Evolutionary conservation across 23 tunicate species (phyloP).

Genomic region (Styela clava): DNA sequence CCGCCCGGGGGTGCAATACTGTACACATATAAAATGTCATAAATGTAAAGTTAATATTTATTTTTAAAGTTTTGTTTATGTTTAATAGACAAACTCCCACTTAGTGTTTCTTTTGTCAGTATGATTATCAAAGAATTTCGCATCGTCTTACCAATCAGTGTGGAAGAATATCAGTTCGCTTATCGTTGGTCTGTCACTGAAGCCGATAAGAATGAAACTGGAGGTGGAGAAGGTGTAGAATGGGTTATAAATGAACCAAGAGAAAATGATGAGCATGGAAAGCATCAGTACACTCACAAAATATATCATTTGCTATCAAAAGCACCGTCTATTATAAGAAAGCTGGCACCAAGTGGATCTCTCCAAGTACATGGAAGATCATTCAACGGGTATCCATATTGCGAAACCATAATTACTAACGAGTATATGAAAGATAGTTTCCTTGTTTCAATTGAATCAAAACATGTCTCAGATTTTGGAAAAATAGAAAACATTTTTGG

Average conservation of each 20-base stretch:
- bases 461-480: conserved; percentile 43
- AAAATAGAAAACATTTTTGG: conserved; percentile 48
- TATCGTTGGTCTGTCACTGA: conserved; percentile 65
- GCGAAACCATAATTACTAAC: conserved; percentile 60
- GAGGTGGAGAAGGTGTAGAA: conserved; percentile 91
- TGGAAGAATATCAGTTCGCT: conserved; percentile 58
- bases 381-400: conserved; percentile 66
- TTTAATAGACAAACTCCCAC: too few species aligned
- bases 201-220: conserved; percentile 76
- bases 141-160: conserved; percentile 61
- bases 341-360: conserved; percentile 37
- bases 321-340: conserved; percentile 39
- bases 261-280: conserved; percentile 20
- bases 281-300: conserved; percentile 71
- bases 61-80: too few species aligned
- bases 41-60: too few species aligned
- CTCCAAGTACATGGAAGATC: conserved; percentile 43
- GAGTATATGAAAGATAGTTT: conserved; percentile 56
- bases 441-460: conserved; percentile 26
- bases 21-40: too few species aligned
- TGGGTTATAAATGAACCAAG: conserved; percentile 50
- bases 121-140: conserved; percentile 73
- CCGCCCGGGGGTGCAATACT: too few species aligned
- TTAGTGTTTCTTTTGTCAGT: too few species aligned
- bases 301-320: conserved; percentile 46